phyloP scores from a whole-genome alignment of 2,888 invertebrate genomes.

The Itoplectis maculator region DNA sequence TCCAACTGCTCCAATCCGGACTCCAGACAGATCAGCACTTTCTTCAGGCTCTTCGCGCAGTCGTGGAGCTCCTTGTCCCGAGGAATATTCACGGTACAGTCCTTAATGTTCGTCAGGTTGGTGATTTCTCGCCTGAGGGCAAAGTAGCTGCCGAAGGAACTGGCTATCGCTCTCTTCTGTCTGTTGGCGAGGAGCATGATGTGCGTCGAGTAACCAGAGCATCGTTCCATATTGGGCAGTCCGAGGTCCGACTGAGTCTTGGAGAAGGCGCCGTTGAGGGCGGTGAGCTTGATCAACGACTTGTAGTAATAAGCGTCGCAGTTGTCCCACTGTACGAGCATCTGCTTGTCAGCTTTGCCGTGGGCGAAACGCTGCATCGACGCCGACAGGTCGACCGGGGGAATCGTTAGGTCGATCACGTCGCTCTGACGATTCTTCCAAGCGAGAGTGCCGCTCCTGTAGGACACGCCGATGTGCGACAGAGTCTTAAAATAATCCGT shows the following conservation, averaged over 20 bases:
- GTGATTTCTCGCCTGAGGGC: constrained; percentile 73
- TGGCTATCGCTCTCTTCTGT: constrained; percentile 88
- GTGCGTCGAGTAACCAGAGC: constrained; percentile 93
- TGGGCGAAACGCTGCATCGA: constrained; percentile 86
- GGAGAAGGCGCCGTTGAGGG: constrained; percentile 87
- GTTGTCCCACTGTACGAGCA: constrained; percentile 89
- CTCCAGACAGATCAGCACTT: constrained; percentile 85
- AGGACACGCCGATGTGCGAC: constrained; percentile 91
- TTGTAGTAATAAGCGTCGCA: constrained; percentile 91
- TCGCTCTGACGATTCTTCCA: constrained; percentile 83
- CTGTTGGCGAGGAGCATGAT: constrained; percentile 89
- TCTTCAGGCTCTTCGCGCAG: constrained; percentile 84
- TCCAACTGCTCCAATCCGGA: constrained; percentile 89
- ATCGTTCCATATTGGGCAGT: constrained; percentile 92
- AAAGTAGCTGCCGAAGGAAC: constrained; percentile 83
- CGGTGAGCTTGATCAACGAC: constrained; percentile 89
- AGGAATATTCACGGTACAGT: constrained; percentile 79
- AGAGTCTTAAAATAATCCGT: constrained; percentile 94
- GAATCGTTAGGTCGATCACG: constrained; percentile 88
- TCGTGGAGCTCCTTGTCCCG: constrained; percentile 83
- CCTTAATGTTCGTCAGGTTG: constrained; percentile 78
- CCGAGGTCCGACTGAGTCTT: constrained; percentile 93
- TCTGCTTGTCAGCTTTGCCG: constrained; percentile 83
- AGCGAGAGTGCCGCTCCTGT: constrained; percentile 89
- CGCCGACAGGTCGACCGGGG: constrained; percentile 90